These are phyloP conservation scores for Pyrochroa serraticornis DNA, from an alignment of 2,888 invertebrate species.

Conservation along the genomic window DNA sequence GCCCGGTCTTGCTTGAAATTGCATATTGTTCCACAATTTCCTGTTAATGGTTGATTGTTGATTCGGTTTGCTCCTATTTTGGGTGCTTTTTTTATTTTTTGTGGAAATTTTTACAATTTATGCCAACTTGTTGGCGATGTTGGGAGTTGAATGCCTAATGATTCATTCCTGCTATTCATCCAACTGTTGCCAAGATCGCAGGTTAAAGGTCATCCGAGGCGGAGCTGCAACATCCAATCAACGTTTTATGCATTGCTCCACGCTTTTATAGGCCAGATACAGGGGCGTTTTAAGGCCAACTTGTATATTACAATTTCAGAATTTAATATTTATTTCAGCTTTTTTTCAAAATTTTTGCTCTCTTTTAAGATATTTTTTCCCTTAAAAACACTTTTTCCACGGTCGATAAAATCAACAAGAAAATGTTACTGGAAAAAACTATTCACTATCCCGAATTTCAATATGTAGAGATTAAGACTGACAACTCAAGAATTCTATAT, in stretches of 20 bases:
- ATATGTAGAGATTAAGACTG: no score
- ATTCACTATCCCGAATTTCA: no score
- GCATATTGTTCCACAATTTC: conserved; percentile 41
- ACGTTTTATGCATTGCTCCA: conserved; percentile 18
- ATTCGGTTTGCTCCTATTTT: conserved; percentile 37
- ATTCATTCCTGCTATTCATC: conserved; percentile 29
- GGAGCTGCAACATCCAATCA: conserved; percentile 41
- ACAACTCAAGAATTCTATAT: no score
- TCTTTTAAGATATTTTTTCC: no score
- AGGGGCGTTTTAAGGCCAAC: no score
- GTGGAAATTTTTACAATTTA: conserved; percentile 7
- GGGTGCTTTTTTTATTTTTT: conserved; percentile 12
- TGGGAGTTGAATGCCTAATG: conserved; percentile 9
- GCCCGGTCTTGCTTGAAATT: conserved; percentile 46
- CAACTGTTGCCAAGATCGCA: conserved; percentile 33
- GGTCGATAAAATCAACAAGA: no score
- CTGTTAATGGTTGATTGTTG: conserved; percentile 43
- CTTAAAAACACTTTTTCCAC: no score
- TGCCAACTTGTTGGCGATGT: neutral
- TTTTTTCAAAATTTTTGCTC: no score
- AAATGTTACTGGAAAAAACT: no score
- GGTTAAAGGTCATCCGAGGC: conserved; percentile 42
- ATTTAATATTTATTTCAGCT: no score
- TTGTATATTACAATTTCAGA: no score
- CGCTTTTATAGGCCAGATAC: neutral